These are phyloP conservation scores for Trissolcus brochymenae DNA, from an alignment of 2,888 invertebrate species.

Conservation along the genomic window DNA sequence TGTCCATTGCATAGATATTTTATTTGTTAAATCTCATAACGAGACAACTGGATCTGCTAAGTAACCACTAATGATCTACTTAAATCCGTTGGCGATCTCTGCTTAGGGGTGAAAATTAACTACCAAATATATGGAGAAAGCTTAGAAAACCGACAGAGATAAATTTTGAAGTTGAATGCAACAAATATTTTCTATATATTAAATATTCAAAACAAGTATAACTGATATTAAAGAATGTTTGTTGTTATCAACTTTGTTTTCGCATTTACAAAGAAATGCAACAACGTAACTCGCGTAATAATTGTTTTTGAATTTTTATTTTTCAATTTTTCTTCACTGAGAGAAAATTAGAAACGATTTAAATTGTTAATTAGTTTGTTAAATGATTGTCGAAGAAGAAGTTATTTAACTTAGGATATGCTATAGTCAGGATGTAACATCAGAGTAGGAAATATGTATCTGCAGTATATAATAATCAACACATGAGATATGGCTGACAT, in stretches of 20 bases:
- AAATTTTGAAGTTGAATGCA: conserved; percentile 12
- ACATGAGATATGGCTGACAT: background rate
- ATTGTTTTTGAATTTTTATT: too few relatives aligned
- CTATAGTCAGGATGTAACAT: too few relatives aligned
- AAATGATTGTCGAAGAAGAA: background rate
- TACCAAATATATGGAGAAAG: conserved; percentile 17
- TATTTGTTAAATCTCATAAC: conserved; percentile 26
- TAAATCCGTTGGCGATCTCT: conserved; percentile 33
- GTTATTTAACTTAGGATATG: too few relatives aligned
- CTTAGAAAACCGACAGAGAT: conserved; percentile 14
- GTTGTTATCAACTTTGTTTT: too few relatives aligned
- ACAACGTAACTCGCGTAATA: too few relatives aligned
- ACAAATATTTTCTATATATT: background rate
- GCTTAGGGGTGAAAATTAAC: conserved; percentile 37
- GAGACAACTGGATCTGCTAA: conserved; percentile 31
- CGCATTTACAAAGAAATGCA: too few relatives aligned
- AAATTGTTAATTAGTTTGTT: background rate
- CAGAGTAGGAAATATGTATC: too few relatives aligned
- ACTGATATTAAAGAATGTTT: too few relatives aligned
- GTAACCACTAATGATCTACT: conserved; percentile 40
- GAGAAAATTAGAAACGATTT: background rate
- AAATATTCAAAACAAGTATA: too few relatives aligned
- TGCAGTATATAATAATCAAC: too few relatives aligned
- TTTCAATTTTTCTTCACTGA: too few relatives aligned
- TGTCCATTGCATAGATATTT: conserved; percentile 8